phyloP scores from a whole-genome alignment of 1,140 invertebrate genomes.

The Drosophila trapezifrons region DNA sequence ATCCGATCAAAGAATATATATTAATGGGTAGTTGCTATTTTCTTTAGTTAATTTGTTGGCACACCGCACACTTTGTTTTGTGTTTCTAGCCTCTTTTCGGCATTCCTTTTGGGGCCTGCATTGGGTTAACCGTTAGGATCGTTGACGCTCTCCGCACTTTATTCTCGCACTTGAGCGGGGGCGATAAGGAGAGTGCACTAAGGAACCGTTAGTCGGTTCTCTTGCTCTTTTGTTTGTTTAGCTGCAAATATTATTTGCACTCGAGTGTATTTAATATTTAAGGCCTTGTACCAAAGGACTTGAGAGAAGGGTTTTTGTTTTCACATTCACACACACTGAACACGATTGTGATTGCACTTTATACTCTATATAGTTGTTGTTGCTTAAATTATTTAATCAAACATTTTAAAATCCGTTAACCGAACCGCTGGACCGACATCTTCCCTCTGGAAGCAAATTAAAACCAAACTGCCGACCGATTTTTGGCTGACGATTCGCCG shows the following conservation, averaged over 20 bases:
- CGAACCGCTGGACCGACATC: conserved; percentile 28
- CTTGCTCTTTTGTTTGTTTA: conserved; percentile 46
- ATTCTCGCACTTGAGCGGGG: conserved; percentile 13
- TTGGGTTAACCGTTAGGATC: conserved; percentile 29
- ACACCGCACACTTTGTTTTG: conserved; percentile 55
- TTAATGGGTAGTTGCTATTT: conserved; percentile 27
- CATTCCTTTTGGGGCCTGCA: conserved; percentile 10
- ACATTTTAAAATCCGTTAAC: conserved; percentile 35
- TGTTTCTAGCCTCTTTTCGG: conserved; percentile 42
- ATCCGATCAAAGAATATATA: conserved; percentile 17
- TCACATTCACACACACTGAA: conserved; percentile 21
- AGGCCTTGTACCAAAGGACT: too few relatives aligned
- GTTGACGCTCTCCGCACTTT: conserved; percentile 1
- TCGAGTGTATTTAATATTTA: conserved; percentile 18
- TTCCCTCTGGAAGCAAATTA: too few relatives aligned
- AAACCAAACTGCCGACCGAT: not conserved
- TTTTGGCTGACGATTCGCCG: not conserved
- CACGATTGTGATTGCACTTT: conserved; percentile 19
- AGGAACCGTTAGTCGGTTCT: conserved; percentile 55
- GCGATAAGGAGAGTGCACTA: conserved; percentile 31
- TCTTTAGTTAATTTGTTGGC: conserved; percentile 30
- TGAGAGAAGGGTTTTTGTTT: conserved; percentile 7
- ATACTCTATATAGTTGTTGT: conserved; percentile 25
- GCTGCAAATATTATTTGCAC: conserved; percentile 37
- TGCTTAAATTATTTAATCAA: conserved; percentile 15